A percentile compares a stretch with the other conserved stretches of the same genome.
phyloP scores from a whole-genome alignment of 2,888 invertebrate species.

The Eurois occulta region DNA sequence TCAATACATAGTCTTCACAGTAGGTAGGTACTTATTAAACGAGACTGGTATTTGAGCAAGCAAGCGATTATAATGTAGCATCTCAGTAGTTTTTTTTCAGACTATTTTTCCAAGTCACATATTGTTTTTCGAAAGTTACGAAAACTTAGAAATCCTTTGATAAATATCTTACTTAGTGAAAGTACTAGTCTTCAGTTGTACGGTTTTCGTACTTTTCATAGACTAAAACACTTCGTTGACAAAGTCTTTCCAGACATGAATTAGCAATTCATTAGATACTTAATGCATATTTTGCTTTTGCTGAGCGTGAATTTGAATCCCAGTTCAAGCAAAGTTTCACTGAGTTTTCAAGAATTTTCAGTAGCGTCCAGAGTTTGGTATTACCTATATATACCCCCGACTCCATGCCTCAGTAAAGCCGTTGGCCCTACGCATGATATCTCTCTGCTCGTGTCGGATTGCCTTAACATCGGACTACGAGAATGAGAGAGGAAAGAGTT shows the following conservation, averaged over 20 bases:
- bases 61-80: conserved; percentile 8
- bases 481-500: neutral
- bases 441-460: neutral
- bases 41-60: neutral
- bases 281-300: neutral
- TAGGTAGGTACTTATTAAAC: neutral
- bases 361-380: neutral
- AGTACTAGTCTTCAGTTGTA: no score
- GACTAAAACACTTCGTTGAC: neutral
- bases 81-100: neutral
- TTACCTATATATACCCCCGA: neutral
- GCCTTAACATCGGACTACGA: neutral
- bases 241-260: neutral
- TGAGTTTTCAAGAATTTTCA: neutral
- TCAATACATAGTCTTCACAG: neutral
- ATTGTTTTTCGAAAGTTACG: no score
- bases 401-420: neutral
- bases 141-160: no score
- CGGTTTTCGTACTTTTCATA: no score
- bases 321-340: neutral
- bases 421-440: neutral
- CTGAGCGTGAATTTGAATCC: neutral
- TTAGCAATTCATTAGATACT: neutral
- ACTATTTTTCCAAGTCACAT: no score
- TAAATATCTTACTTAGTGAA: no score